Conservation (phyloP, 23 tunicate species). For the Trididemnum miniatum region DNA sequence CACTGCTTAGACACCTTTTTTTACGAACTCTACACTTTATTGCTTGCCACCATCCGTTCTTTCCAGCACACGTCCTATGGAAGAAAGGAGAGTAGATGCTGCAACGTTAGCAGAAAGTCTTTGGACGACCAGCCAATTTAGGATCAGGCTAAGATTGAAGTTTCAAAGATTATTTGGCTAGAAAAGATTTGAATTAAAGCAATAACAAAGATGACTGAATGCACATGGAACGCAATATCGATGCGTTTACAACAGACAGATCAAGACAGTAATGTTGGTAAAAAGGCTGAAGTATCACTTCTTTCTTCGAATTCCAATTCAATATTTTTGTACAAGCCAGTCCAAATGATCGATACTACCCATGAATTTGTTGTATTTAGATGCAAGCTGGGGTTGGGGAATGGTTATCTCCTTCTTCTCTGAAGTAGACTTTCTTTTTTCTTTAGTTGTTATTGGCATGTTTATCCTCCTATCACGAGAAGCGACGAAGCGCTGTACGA, state of each 20-base stretch:
- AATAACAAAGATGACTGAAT: not conserved
- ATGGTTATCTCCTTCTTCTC: not conserved
- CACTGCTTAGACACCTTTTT: not conserved
- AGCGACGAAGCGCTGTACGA: too few species aligned
- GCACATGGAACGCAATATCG: not conserved
- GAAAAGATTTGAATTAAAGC: not conserved
- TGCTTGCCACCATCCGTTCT: too few species aligned
- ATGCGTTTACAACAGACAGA: not conserved
- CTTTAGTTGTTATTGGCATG: too few species aligned
- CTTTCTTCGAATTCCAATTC: not conserved
- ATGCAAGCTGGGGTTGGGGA: too few species aligned
- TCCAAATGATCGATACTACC: too few species aligned
- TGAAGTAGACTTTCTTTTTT: not conserved
- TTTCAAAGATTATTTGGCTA: not conserved
- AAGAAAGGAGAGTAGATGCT: not conserved
- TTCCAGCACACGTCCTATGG: not conserved
- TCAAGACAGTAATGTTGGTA: not conserved
- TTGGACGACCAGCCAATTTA: not conserved
- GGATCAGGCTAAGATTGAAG: not conserved
- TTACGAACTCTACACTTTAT: not conserved
- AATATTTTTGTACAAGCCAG: too few species aligned
- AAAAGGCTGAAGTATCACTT: conserved; percentile 4
- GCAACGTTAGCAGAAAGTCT: not conserved
- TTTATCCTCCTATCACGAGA: too few species aligned
- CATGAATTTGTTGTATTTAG: too few species aligned